Base-by-base conservation (phyloP, 2,113 vertebrate genomes). In the Marmota flaviventris region DNA sequence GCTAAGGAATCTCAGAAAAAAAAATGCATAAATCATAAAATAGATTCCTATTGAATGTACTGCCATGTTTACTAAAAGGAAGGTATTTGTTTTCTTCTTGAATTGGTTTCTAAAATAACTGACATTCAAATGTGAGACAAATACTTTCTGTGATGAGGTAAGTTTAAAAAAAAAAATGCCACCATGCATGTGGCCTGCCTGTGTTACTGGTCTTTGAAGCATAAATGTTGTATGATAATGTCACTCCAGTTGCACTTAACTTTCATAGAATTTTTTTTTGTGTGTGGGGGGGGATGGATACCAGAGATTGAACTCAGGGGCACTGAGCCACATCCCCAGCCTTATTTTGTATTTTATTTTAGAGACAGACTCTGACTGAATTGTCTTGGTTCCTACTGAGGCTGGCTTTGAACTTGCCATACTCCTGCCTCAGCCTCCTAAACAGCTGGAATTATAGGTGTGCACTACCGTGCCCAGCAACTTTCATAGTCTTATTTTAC, bases 51-150 rank as follows among this genome's bases (percentile, higher is more conserved):
- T 51, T 83, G 69, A 78, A 27, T 42, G 8, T 27, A 48, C 11
- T 51, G 17, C 32, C 83, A 13, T 14, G 39, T 70, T 67, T 92
- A 56, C 7, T 79, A 94, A 53, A 93, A 91, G n/a, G 8, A 81
- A 93, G 2, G 0, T 32, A 39, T 56, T 76, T 42, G 11, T 45
- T 92, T 93, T 94, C 2, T 85, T 92, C 32, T 75, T 85, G 42
- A 88, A 53, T 39, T 96, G 11, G 37, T 78, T 95, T 91, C 72
- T 77, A 67, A 25, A 93, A 29, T 70, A 96, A 92, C 20, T 69
- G 6, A 73, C 29, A 70, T 25, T 4, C 14, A 93, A 37, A 85
- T 70, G 27, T 53, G 48, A 53, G 24, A 72, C 9, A 94, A 91
- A 69, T 39, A 29, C 2, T 79, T 29, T 91, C 69, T 72, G 8